Base-by-base conservation (phyloP, 2,888 invertebrate genomes). In the Leptopilina myrica region DNA sequence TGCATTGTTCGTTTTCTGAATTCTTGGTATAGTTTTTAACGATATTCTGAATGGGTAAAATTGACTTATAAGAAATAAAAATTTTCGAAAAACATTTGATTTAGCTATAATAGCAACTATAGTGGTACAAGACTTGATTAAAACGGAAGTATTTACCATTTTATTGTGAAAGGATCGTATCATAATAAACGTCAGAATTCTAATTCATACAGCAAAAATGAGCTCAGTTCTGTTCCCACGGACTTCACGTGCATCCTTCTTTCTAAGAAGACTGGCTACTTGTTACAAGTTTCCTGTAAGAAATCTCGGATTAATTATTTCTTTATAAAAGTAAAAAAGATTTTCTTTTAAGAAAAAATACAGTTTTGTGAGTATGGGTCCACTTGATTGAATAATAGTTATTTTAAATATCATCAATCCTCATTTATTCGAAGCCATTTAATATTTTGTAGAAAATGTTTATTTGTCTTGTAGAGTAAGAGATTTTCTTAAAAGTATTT, bases 271-370 rank as follows among this genome's bases (percentile, higher is more conserved):
- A 85, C 81, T 84, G 84, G 87, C 88, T 89, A 91, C 89, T 89
- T 88, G 88, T 85, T 85, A 85, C 86, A 89, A 83, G 83, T 89
- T 89, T 85, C 83, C 87, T 87, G 87, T 87, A 85, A 90, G 88
- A 90, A 90, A 89, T 89, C 89, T 87, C 82, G 81, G 84, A 87
- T 87, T 91, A 91, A 91, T 91, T 90, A 89, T 85, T 81, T 84
- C 84, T 87, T 85, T 80, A 80, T 78, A 85, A 86, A 88, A 89
- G 87, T 86, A 87, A 87, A 86, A 87, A 86, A 78, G 80, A 82
- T 91, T 91, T 91, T 87, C 91, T 91, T 88, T 87, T 62, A 64
- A 67, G 76, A 65, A 78, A 79, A 79, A 80, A 66, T 76, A 40
- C 66, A 14, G n/a, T 73, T 26, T 33, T 33, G n/a, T 33, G 14